A percentile compares a stretch with the other conserved stretches of the same genome.
These are phyloP conservation scores for Nineta flava DNA, from an alignment of 2,888 invertebrate species.

Conservation along the genomic window DNA sequence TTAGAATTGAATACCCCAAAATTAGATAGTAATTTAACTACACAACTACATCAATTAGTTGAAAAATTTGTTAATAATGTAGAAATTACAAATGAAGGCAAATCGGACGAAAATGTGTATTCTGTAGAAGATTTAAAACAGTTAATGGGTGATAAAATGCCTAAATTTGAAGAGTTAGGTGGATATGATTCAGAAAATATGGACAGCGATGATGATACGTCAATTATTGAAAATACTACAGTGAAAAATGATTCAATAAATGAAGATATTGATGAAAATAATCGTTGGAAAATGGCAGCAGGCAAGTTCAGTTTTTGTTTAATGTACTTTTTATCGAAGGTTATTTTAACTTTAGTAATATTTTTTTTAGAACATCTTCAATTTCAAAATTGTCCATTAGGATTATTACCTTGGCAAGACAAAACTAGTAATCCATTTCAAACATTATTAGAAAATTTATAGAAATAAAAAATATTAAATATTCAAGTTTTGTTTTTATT, in stretches of 20 bases:
- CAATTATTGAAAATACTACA: not conserved
- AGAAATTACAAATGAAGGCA: not conserved
- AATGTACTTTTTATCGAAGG: no score
- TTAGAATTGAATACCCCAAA: no score
- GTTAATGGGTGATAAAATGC: no score
- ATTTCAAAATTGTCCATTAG: constrained; percentile 1
- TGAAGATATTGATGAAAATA: not conserved
- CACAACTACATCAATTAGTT: no score
- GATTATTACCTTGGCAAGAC: constrained; percentile 4
- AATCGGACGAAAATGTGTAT: not conserved
- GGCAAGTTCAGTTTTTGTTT: not conserved
- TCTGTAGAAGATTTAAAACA: not conserved
- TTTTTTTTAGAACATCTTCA: not conserved
- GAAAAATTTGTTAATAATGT: not conserved
- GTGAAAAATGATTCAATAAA: not conserved
- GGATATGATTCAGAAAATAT: no score
- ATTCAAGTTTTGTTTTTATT: no score
- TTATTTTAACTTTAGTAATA: no score
- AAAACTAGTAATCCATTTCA: not conserved
- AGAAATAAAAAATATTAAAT: not conserved
- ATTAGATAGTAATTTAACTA: no score
- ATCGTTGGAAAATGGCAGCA: not conserved
- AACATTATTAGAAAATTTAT: not conserved
- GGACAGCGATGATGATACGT: no score
- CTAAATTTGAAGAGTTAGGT: no score